Evolutionary conservation across 2,888 invertebrate species (phyloP), one percentile per base, ranked within the genome.

Genomic region (Drosophila setosimentum): DNA sequence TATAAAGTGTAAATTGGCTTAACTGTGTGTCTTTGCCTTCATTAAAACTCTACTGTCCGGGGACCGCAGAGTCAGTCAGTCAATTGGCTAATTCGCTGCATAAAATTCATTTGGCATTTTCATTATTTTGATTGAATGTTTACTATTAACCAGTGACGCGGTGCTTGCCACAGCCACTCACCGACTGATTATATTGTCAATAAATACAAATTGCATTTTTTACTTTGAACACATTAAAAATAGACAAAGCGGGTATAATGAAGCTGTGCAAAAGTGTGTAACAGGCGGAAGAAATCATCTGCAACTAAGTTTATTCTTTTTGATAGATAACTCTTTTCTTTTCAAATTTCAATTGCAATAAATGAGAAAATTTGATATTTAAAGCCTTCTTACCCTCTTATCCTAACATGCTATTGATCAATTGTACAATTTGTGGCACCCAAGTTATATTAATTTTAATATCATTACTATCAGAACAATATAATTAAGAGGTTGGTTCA

Each of bases 81-180:
- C 71, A 77, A 89, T 73, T 89, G 87, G 65, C 71, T 82, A 74
- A 84, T 84, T 87, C 70, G 53, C 63, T 48, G 67, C 55, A 66
- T 54, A 40, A 60, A 72, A 73, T 72, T 61, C 70, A 81, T 74
- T 85, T 68, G 57, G 51, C 65, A 75, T 69, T 69, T 71, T 74
- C 68, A 78, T 78, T 72, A 76, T 76, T 76, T 77, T 82, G 82
- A 89, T 85, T 89, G 78, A 89, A 87, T 89, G 80, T 67, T 81
- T 73, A 49, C 57, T 70, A 57, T 59, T 37, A 42, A 35, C 55
- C 51, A 49, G 7, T 37, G 50, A 32, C 54, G n/a, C 54, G 37
- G 3, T 37, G 53, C 18, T 18, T 13, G 59, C 45, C 33, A 40
- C 64, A 65, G 51, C 50, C 61, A 50, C 49, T 63, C 66, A 58